Percentiles rank a stretch among this genome's conserved stretches.
phyloP scores from a whole-genome alignment of 1,140 invertebrate genomes.

The Paralvinella palmiformis region DNA sequence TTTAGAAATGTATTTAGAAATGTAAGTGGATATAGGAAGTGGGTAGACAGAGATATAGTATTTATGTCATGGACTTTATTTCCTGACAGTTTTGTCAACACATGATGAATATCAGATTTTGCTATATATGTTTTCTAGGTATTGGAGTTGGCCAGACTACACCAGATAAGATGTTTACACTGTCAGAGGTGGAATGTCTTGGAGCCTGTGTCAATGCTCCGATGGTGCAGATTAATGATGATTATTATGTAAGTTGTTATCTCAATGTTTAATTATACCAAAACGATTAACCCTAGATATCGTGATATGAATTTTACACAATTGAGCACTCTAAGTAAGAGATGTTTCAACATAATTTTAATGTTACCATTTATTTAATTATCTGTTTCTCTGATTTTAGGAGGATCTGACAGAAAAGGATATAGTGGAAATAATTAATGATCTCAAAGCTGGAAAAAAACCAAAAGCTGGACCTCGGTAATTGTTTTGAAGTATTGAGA shows the following conservation, averaged over 20 bases:
- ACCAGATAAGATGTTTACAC: conserved; percentile 81
- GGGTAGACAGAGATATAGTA: not conserved
- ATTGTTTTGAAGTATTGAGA: too few species aligned
- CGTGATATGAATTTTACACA: too few species aligned
- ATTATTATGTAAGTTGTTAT: conserved; percentile 80
- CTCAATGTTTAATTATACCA: too few species aligned
- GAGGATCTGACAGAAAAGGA: conserved; percentile 91
- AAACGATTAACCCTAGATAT: too few species aligned
- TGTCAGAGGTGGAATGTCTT: conserved; percentile 96
- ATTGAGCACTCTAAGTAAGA: too few species aligned
- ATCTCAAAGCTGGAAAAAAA: conserved; percentile 77
- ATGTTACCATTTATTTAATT: conserved; percentile 5
- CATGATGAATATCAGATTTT: not conserved
- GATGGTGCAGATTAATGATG: conserved; percentile 96
- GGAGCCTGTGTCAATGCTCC: conserved; percentile 99
- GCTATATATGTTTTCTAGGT: conserved; percentile 34
- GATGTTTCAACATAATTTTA: too few species aligned
- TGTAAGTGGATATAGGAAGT: not conserved
- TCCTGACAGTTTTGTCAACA: too few species aligned
- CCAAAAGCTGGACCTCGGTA: conserved; percentile 87
- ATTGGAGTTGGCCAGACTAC: conserved; percentile 86
- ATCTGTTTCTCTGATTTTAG: conserved; percentile 52
- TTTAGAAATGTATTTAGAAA: not conserved
- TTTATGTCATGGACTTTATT: not conserved
- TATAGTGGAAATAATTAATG: conserved; percentile 80